Evolutionary conservation across 2,113 vertebrate species (phyloP).

Genomic region (Takifugu bimaculatus): DNA sequence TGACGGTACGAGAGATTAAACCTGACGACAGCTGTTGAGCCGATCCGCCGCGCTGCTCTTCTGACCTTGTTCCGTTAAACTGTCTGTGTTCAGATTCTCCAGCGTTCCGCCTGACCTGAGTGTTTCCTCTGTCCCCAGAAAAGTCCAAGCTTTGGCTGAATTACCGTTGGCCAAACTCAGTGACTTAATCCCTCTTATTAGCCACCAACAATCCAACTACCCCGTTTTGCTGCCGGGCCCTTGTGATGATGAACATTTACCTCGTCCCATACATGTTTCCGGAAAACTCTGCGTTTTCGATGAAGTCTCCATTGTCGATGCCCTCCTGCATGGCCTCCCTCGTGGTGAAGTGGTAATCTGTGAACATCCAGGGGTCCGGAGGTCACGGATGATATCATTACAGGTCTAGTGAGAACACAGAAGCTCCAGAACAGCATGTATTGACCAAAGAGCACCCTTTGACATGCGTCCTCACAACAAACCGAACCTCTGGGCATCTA

Average conservation of each 20-base stretch:
- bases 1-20: slow-evolving; percentile 61
- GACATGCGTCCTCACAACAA: slow-evolving; percentile 15
- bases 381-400: slow-evolving; percentile 11
- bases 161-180: background rate
- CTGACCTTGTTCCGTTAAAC: slow-evolving; percentile 51
- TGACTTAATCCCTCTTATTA: too few relatives aligned
- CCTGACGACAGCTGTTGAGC: slow-evolving; percentile 29
- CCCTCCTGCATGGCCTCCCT: slow-evolving; percentile 85
- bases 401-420: too few relatives aligned
- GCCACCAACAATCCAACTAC: too few relatives aligned
- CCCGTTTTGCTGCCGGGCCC: too few relatives aligned
- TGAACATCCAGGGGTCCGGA: slow-evolving; percentile 4
- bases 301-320: slow-evolving; percentile 83
- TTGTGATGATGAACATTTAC: slow-evolving; percentile 54
- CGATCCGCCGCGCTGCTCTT: slow-evolving; percentile 50
- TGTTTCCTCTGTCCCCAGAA: slow-evolving; percentile 6
- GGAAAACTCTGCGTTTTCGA: slow-evolving; percentile 90
- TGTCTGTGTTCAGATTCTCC: slow-evolving; percentile 51
- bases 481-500: slow-evolving; percentile 39
- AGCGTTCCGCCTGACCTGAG: slow-evolving; percentile 23
- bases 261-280: slow-evolving; percentile 96
- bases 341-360: slow-evolving; percentile 92
- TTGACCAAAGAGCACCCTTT: slow-evolving; percentile 9
- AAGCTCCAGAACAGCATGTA: slow-evolving; percentile 1
- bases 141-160: background rate